A percentile compares a stretch with the other conserved stretches of the same genome.
Conservation (phyloP, 2,888 invertebrate species). For the Carpatolechia fugitivella region DNA sequence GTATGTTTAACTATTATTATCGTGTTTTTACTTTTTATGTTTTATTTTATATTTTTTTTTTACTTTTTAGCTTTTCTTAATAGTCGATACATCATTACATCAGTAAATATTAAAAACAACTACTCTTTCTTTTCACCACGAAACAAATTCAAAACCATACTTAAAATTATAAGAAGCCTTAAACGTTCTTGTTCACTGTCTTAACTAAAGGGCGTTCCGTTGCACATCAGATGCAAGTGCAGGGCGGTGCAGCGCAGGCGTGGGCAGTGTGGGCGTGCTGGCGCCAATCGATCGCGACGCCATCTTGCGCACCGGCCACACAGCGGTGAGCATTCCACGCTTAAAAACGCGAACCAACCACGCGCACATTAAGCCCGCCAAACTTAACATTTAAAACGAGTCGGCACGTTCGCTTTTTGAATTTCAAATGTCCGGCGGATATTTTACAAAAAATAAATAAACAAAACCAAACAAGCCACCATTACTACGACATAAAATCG, state of each 20-base stretch:
- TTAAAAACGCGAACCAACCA: constrained; percentile 21
- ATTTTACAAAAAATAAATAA: not conserved
- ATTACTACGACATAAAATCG: not conserved
- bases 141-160: too few species aligned
- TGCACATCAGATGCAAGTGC: constrained; percentile 56
- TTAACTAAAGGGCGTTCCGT: constrained; percentile 43
- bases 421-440: not conserved
- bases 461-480: not conserved
- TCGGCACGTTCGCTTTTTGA: not conserved
- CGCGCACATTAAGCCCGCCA: not conserved
- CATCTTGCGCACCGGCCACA: constrained; percentile 66
- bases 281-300: constrained; percentile 69
- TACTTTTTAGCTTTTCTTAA: too few species aligned
- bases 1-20: too few species aligned
- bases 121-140: too few species aligned
- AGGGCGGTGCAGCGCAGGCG: constrained; percentile 73
- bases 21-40: too few species aligned
- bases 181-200: not conserved
- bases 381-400: not conserved
- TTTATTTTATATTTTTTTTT: too few species aligned
- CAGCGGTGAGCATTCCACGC: constrained; percentile 23
- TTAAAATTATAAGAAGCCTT: too few species aligned
- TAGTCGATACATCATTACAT: too few species aligned
- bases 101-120: too few species aligned
- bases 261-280: constrained; percentile 67